Base-by-base conservation (phyloP, 2,888 invertebrate species). In the Drosophila melanocephala region DNA sequence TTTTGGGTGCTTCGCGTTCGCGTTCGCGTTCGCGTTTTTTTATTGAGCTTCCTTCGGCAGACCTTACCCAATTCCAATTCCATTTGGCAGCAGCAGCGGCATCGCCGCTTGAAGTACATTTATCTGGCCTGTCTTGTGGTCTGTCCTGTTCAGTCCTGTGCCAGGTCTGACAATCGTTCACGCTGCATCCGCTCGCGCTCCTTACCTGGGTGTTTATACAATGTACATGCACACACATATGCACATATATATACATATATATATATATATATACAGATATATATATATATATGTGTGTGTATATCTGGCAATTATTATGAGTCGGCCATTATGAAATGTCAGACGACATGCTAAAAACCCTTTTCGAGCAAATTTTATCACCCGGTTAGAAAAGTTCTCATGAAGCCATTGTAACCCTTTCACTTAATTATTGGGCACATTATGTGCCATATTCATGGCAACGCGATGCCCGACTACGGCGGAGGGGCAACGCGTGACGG, bases 321-420 rank as follows among this genome's bases (percentile, higher is more conserved):
- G 80, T 61, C 85, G 79, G 86, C 83, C 88, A 85, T 88, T 85
- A 83, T 83, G 72, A 66, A 80, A 78, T 74, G 72, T 39, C 47
- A 61, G 76, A 70, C 60, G 79, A 79, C 79, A 79, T 83, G 75
- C 67, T 75, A 69, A 75, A 83, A 82, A 75, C 83, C 80, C 68
- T 82, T 79, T 73, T 63, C 71, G 57, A 68, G 79, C 79, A 75
- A 70, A 69, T 84, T 89, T 80, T 84, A 87, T 87, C 86, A 88
- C 90, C 90, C 90, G 90, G 77, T 75, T 83, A 79, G 83, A 72
- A 60, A 80, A 85, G 90, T 86, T 86, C 90, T 89, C 90, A 86
- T 86, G 88, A 89, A 85, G 83, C 79, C 90, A 83, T 87, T 87
- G 87, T 87, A 88, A 88, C 90, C 90, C 87, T 90, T 87, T 87